A percentile compares a stretch with the other conserved stretches of the same genome.
These are phyloP conservation scores for Harpegnathos saltator DNA, from an alignment of 1,140 invertebrate species.

Conservation along the genomic window DNA sequence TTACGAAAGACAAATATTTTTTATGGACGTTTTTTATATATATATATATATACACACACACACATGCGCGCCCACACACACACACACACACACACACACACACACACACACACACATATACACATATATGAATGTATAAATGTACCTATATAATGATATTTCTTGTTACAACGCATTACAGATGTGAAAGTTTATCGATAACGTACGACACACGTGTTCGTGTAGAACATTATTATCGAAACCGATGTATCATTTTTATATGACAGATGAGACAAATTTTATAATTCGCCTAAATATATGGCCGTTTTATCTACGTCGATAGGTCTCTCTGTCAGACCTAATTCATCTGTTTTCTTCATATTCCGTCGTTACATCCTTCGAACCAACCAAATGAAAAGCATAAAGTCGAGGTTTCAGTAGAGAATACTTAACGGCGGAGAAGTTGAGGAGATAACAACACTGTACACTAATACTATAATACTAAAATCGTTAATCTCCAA, in stretches of 20 bases:
- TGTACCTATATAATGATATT: slow-evolving; percentile 61
- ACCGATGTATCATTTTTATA: slow-evolving; percentile 32
- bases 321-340: neutral
- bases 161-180: slow-evolving; percentile 70
- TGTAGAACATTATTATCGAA: slow-evolving; percentile 29
- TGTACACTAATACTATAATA: neutral
- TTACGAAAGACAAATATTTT: slow-evolving; percentile 71
- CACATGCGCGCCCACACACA: too few relatives aligned
- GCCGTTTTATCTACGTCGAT: slow-evolving; percentile 38
- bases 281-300: slow-evolving; percentile 61
- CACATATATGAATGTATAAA: slow-evolving; percentile 26
- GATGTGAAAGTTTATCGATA: slow-evolving; percentile 67
- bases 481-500: neutral
- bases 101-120: too few relatives aligned
- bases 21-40: slow-evolving; percentile 71
- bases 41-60: slow-evolving; percentile 35
- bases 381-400: neutral
- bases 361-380: neutral
- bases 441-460: neutral
- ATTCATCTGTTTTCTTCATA: neutral
- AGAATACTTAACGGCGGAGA: too few relatives aligned
- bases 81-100: too few relatives aligned
- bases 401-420: neutral
- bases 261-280: slow-evolving; percentile 48
- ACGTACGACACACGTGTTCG: slow-evolving; percentile 37